Evolutionary conservation across 2,797 vertebrate genomes (phyloP), one percentile per base, ranked within the genome.

Genomic region (Peromyscus melanophrys): DNA sequence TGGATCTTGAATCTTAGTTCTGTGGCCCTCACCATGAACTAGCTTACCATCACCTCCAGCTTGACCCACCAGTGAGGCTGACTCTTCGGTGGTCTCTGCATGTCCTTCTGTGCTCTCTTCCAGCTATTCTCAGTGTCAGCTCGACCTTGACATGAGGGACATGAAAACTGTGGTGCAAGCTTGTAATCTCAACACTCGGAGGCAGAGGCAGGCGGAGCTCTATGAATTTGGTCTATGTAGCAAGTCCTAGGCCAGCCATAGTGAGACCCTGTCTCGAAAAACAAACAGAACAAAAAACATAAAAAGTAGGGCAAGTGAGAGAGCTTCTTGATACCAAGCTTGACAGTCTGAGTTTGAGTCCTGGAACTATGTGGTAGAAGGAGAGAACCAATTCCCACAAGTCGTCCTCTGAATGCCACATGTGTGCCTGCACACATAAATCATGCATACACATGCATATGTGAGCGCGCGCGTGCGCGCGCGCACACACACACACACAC

Each of bases 41-140:
- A 69, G 67, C 17, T 95, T 92, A 81, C 52, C 29, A 9, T 89
- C 43, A 89, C 92, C 80, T 95, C 92, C 82, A 83, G 0, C 55
- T 78, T 76, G 37, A 94, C 86, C 59, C 55, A 61, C 59, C 6
- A 37, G 55, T 65, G 49, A 59, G n/a, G 6, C 49, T 37, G 7
- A 92, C n/a, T 89, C 65, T 92, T 92, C 90, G 95, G 85, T 95
- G n/a, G 34, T 80, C 83, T 92, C 43, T 96, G 10, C 40, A 89
- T 92, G 96, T 95, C 31, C 67, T 95, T 96, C 82, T 89, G 81
- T 93, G 40, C 19, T 55, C 11, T 95, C 12, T 46, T 95, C 43
- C 67, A 90, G 4, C 57, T 92, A 1, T 78, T 94, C 87, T 94
- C 83, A 57, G 25, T 96, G 80, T 95, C 59, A 96, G 65, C 94